Percentiles rank a stretch among this genome's conserved stretches.
These are phyloP conservation scores for Mizuhopecten yessoensis DNA, from an alignment of 1,140 invertebrate species.

Conservation along the genomic window DNA sequence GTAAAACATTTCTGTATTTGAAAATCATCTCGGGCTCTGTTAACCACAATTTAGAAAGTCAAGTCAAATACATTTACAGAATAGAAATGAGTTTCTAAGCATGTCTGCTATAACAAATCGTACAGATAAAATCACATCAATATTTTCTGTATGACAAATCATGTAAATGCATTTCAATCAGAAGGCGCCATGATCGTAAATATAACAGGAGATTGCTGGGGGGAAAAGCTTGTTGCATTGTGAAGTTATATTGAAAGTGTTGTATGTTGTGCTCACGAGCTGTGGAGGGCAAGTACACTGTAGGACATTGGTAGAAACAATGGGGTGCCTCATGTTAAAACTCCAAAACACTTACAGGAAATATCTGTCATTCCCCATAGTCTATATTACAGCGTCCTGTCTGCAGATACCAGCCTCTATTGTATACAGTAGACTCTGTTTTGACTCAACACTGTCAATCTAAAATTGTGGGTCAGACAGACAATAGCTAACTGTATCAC, in stretches of 20 bases:
- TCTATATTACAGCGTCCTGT: not conserved
- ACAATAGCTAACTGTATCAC: not conserved
- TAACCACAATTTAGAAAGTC: not conserved
- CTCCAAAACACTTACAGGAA: constrained; percentile 26
- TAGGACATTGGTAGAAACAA: too few species aligned
- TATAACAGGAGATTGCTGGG: not conserved
- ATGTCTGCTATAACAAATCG: constrained; percentile 13
- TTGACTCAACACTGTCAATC: constrained; percentile 34
- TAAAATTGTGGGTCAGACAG: not conserved
- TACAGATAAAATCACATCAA: constrained; percentile 35
- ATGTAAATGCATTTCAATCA: constrained; percentile 39
- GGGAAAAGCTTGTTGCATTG: constrained; percentile 7
- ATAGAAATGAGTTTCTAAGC: constrained; percentile 34
- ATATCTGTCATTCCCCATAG: not conserved
- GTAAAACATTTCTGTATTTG: not conserved
- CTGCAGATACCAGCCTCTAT: not conserved
- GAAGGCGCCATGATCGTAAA: not conserved
- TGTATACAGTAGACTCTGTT: not conserved
- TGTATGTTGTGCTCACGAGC: too few species aligned
- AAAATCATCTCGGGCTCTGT: not conserved
- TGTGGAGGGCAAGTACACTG: too few species aligned
- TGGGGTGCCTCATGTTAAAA: not conserved
- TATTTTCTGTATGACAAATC: constrained; percentile 26
- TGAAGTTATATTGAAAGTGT: not conserved
- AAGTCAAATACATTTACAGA: not conserved